Evolutionary conservation across 2,797 vertebrate species (phyloP).

Genomic region (Silurus lanzhouensis): DNA sequence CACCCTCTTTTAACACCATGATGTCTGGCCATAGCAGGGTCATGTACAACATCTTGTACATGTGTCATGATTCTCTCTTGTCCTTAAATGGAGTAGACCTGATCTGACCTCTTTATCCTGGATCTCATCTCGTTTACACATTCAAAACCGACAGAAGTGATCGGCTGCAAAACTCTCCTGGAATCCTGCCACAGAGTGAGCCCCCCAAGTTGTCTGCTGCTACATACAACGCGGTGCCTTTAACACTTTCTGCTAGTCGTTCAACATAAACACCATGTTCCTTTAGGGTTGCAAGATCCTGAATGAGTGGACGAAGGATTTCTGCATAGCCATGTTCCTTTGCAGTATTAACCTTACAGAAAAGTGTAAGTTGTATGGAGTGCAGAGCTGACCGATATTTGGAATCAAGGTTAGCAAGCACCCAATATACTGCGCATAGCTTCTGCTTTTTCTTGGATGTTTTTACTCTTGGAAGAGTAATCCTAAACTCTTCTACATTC

Average conservation of each 20-base stretch:
- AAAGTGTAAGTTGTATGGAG: no score
- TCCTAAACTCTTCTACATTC: no score
- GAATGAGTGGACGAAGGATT: no score
- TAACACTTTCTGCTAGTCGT: neutral
- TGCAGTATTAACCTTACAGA: no score
- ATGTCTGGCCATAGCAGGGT: neutral
- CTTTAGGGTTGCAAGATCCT: no score
- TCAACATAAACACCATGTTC: no score
- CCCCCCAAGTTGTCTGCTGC: constrained; percentile 15
- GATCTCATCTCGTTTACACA: neutral
- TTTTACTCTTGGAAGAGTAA: no score
- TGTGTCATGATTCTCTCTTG: constrained; percentile 17
- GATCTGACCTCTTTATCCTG: constrained; percentile 11
- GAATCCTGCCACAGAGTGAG: constrained; percentile 27
- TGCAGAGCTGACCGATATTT: no score
- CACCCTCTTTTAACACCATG: neutral
- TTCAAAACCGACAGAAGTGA: constrained; percentile 19
- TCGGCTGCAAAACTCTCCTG: constrained; percentile 21
- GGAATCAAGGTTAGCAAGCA: no score
- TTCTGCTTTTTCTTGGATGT: no score
- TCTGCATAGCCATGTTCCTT: no score
- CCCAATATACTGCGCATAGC: no score
- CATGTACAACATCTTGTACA: neutral
- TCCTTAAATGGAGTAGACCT: neutral
- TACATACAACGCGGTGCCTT: neutral